These are phyloP conservation scores for Temnopleurus reevesii DNA, from an alignment of 53 echinoderm and acorn worm genomes.

Conservation along the genomic window DNA sequence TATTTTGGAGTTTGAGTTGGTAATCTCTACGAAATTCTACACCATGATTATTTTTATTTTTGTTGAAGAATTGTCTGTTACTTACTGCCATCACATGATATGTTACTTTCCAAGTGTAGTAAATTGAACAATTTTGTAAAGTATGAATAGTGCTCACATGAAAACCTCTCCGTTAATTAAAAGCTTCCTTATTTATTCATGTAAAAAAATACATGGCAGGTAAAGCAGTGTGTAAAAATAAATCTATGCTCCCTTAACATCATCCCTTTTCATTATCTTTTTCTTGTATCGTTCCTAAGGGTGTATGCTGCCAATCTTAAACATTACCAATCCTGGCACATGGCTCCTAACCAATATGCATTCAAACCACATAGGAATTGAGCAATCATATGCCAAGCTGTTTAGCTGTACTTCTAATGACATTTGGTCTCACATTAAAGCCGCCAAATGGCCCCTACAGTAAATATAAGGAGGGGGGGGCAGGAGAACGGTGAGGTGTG, in stretches of 20 bases:
- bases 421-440: background rate
- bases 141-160: no score
- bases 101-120: no score
- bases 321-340: background rate
- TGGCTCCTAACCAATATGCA: conserved; percentile 1
- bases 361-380: background rate
- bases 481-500: background rate
- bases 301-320: background rate
- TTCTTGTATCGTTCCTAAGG: background rate
- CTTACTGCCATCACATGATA: no score
- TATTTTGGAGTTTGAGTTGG: no score
- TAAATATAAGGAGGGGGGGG: background rate
- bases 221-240: background rate
- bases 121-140: no score
- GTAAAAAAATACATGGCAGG: background rate
- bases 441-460: background rate
- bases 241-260: no score
- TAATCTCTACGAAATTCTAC: no score
- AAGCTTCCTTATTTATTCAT: background rate
- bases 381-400: background rate
- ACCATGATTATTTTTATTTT: no score
- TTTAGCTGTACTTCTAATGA: background rate
- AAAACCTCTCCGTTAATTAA: background rate
- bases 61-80: no score
- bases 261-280: background rate